phyloP scores from a whole-genome alignment of 2,113 vertebrate species.

The Laterallus jamaicensis region DNA sequence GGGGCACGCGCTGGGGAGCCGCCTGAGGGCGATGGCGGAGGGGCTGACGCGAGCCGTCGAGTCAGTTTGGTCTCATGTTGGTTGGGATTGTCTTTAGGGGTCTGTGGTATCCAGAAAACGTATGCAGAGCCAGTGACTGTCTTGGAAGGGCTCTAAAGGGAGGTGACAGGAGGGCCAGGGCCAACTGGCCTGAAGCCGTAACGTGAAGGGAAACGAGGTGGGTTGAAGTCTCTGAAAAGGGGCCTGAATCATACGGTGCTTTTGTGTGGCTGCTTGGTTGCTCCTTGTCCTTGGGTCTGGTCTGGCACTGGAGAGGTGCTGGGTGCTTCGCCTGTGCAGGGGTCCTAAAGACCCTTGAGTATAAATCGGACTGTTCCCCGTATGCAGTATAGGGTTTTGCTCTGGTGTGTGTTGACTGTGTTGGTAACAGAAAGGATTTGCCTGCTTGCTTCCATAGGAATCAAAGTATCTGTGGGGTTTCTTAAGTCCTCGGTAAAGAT shows the following conservation, averaged over 20 bases:
- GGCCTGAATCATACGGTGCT: neutral
- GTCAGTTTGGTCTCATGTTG: neutral
- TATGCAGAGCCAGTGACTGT: neutral
- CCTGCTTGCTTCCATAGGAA: neutral
- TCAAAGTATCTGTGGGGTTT: neutral
- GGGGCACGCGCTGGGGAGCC: neutral
- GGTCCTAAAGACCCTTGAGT: neutral
- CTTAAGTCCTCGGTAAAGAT: neutral
- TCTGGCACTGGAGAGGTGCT: neutral
- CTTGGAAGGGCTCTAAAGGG: neutral
- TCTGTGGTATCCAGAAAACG: neutral
- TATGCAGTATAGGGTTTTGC: rapidly evolving
- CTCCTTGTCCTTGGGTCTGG: neutral
- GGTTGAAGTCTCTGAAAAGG: neutral
- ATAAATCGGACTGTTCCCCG: rapidly evolving
- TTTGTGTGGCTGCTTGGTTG: neutral
- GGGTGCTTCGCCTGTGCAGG: neutral
- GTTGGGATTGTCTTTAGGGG: neutral
- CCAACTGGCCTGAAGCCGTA: neutral
- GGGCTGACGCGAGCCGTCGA: neutral
- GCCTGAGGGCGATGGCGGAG: neutral
- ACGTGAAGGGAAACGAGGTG: neutral
- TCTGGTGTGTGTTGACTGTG: neutral
- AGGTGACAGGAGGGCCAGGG: neutral
- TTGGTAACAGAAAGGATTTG: neutral